A percentile compares a stretch with the other conserved stretches of the same genome.
Conservation (phyloP, 1,140 invertebrate species). For the Riptortus pedestris region DNA sequence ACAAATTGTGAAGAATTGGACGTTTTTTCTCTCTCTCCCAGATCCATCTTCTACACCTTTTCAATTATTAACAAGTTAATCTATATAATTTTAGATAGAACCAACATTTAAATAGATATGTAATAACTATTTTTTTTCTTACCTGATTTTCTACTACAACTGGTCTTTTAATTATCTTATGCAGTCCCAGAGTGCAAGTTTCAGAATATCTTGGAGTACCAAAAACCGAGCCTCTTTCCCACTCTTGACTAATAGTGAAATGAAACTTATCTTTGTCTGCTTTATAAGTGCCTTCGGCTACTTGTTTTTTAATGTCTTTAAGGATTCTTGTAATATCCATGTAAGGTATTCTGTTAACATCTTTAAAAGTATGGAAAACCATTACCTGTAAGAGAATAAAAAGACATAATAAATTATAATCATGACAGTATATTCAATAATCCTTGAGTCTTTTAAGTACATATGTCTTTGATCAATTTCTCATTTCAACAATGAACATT, state of each 20-base stretch:
- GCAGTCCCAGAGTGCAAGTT: background rate
- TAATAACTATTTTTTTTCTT: no score
- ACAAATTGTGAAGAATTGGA: no score
- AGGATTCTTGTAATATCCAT: background rate
- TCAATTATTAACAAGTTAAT: no score
- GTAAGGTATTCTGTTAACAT: constrained; percentile 1
- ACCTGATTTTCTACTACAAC: background rate
- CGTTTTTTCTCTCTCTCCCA: no score
- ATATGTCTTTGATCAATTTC: no score
- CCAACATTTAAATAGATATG: no score
- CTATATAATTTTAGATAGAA: no score
- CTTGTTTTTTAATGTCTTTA: background rate
- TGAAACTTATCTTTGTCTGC: background rate
- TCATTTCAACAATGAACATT: no score
- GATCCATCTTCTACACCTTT: no score
- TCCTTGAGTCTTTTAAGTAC: no score
- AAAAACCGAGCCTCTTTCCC: background rate
- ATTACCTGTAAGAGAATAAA: background rate
- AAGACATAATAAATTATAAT: no score
- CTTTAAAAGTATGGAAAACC: background rate
- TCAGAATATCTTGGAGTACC: background rate
- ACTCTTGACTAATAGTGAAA: background rate
- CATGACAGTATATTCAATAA: no score
- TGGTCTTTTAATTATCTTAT: background rate
- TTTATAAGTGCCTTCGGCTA: background rate